Base-by-base conservation (phyloP, 2,888 invertebrate genomes). In the Sminthurides aquaticus region DNA sequence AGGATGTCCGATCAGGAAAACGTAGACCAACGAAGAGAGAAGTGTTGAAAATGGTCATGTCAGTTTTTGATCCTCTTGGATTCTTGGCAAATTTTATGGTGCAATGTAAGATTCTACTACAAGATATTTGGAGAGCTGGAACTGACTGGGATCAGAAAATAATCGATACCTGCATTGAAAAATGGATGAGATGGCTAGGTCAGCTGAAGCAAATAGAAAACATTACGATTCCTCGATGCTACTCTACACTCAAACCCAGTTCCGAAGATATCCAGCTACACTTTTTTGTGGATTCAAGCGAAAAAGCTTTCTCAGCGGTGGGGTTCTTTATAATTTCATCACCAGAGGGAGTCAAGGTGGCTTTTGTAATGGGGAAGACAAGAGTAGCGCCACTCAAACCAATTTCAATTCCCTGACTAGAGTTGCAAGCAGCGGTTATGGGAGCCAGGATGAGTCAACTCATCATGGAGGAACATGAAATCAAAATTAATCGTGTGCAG, bases 21-120 rank as follows among this genome's bases (percentile, higher is more conserved):
- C 57, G 24, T 24, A 3, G 20, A 1, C 67, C 71, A 2, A 76
- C 76, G 1, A 77, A 77, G 60, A 49, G 76, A 25, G 65, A 68
- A 22, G 48, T 75, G 28, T 57, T 75, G 52, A 27, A 29, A 25
- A 18, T 57, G 8, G 48, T 57, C 5, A 56, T 56, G 48, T 62
- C 62, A 11, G 28, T 62, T 26, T 62, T 56, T 27, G 62, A 62
- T 34, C 62, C 62, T 1, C 34, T 62, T 11, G 62, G 62, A 22
- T 56, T 62, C 24, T 18, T 62, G 8, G 48, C 56, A 2, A 18
- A 29, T 28, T 48, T 56, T 26, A 20, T 54, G 15, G 34, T 62
- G 5, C n/a, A 55, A 5, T 22, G 25, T 18, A 62, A 62, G 34
- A 57, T 62, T 20, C 24, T 62, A 20, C 20, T 62, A 15, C 62